Base-by-base conservation (phyloP, 2,888 invertebrate species). In the Atherix ibis region DNA sequence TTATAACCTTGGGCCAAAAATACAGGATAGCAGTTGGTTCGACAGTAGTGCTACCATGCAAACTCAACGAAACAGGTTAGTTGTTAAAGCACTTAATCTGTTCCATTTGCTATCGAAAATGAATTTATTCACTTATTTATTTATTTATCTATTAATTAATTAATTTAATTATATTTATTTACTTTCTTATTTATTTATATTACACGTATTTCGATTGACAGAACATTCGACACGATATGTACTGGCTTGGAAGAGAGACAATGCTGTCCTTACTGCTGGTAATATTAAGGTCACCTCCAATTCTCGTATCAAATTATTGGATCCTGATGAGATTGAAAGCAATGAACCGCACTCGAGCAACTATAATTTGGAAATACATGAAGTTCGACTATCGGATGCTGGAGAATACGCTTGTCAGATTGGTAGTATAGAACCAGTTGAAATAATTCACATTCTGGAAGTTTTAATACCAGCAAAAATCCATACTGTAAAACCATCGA, bases 331-430 rank as follows among this genome's bases (percentile, higher is more conserved):
- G 42, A 48, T 52, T 10, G 36, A 40, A 46, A 48, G 10, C 37
- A 37, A 34, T 18, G 42, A 34, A 33, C 43, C 29, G 37, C 43
- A 40, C 34, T 40, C 40, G 22, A 63, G 63, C 36, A 65, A 65
- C 32, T 66, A 63, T 48, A 64, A 64, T 46, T 50, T 68, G 37
- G 64, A 66, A 48, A 54, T 68, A 41, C 58, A 61, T 40, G 63
- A 65, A 45, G 64, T 67, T 10, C 49, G 58, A 24, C 62, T 64
- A 6, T 60, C 62, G 34, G 67, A 68, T 47, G 65, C 66, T 6
- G 65, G 67, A 18, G 56, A 63, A 46, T 72, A 71, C 49, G 61
- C 63, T n/a, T 72, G 71, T 48, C 64, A 63, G 43, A 58, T 71
- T 33, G 62, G 67, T 22, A 61, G 64, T 5, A 51, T 61, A 47